phyloP scores from a whole-genome alignment of 2,797 vertebrate species.

The Octomys mimax region DNA sequence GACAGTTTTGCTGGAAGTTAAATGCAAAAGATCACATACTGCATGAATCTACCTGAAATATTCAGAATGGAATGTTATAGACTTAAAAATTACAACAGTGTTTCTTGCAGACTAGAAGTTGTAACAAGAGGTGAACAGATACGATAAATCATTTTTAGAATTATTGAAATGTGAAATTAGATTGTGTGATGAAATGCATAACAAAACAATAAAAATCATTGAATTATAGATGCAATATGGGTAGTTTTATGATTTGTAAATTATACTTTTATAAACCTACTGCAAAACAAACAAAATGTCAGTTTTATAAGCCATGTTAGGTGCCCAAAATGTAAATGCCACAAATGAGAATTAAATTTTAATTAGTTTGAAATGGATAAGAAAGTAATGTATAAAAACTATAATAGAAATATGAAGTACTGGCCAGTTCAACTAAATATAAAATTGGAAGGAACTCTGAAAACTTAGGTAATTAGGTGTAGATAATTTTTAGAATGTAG shows the following conservation, averaged over 20 bases:
- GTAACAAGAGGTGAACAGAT: neutral
- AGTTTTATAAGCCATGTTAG: neutral
- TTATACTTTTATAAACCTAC: neutral
- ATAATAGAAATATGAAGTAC: constrained; percentile 1
- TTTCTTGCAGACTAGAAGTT: neutral
- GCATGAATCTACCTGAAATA: neutral
- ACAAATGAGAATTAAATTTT: neutral
- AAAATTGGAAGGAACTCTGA: neutral
- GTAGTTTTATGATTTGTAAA: neutral
- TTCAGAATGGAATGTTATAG: neutral
- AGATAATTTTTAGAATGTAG: neutral
- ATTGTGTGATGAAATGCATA: neutral
- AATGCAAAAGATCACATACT: neutral
- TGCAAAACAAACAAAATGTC: neutral
- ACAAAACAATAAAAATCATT: neutral
- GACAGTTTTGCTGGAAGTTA: neutral
- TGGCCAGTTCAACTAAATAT: neutral
- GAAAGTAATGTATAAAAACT: neutral
- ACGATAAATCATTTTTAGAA: neutral
- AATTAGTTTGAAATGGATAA: neutral
- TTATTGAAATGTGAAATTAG: neutral
- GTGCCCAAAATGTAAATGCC: neutral
- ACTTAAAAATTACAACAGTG: neutral
- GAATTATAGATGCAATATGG: neutral
- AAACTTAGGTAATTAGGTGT: neutral